Percentiles rank a stretch among this genome's conserved stretches.
These are phyloP conservation scores for Lithophane semibrunnea DNA, from an alignment of 2,888 invertebrate species.

Conservation along the genomic window DNA sequence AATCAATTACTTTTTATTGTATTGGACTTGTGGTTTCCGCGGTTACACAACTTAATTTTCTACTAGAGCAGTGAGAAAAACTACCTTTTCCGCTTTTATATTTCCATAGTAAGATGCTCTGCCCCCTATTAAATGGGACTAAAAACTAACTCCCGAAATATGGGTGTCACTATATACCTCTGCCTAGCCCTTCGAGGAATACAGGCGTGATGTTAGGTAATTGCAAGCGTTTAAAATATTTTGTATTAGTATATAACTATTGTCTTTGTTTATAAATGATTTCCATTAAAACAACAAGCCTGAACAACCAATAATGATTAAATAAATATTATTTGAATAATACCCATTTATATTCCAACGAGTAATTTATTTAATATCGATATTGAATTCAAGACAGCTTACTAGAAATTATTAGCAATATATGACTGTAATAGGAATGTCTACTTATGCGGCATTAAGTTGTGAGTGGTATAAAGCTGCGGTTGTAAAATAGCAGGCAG, in stretches of 20 bases:
- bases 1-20: conserved; percentile 1
- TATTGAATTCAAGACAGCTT: conserved; percentile 56
- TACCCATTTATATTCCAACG: conserved; percentile 36
- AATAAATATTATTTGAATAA: conserved; percentile 51
- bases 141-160: neutral
- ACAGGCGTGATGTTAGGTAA: neutral
- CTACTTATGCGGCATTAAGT: conserved; percentile 48
- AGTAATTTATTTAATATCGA: conserved; percentile 51
- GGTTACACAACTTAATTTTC: conserved; percentile 5
- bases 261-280: conserved; percentile 28
- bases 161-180: neutral
- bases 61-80: neutral
- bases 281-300: conserved; percentile 16
- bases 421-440: conserved; percentile 57
- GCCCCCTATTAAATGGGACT: neutral
- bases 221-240: conserved; percentile 11
- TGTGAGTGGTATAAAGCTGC: conserved; percentile 15
- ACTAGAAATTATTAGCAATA: conserved; percentile 53
- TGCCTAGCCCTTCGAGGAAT: neutral
- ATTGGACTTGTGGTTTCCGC: conserved; percentile 37
- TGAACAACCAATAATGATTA: conserved; percentile 20
- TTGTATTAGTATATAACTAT: neutral
- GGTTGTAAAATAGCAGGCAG: neutral
- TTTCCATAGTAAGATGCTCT: neutral
- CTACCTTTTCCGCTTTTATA: neutral